Evolutionary conservation across 2,113 vertebrate genomes (phyloP).

Genomic region (Limanda limanda): DNA sequence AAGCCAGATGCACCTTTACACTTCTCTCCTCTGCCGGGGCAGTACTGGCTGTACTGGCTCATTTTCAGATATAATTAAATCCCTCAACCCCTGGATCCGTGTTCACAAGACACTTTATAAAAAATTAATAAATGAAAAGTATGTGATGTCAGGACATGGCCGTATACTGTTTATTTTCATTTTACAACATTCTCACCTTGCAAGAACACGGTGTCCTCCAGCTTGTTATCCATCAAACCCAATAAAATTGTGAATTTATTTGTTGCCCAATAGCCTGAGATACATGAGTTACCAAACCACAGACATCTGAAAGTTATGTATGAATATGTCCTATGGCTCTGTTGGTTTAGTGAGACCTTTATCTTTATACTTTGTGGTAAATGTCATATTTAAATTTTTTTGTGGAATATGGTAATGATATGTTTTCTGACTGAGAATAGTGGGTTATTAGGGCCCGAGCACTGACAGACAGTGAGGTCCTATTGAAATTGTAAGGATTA

Average conservation of each 20-base stretch:
- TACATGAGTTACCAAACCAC: not conserved
- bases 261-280: not conserved
- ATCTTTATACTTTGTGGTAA: not conserved
- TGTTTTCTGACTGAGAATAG: not conserved
- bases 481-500: too few relatives aligned
- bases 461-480: too few relatives aligned
- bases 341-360: not conserved
- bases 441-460: too few relatives aligned
- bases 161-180: slow-evolving; percentile 6
- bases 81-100: slow-evolving; percentile 3
- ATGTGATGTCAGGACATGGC: slow-evolving; percentile 9
- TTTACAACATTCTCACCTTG: not conserved
- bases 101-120: slow-evolving; percentile 4
- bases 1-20: slow-evolving; percentile 36
- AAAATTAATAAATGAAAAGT: not conserved
- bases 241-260: not conserved
- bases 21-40: slow-evolving; percentile 8
- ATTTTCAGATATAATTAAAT: slow-evolving; percentile 49
- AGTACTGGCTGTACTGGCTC: slow-evolving; percentile 14
- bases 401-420: not conserved
- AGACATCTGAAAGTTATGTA: not conserved
- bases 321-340: not conserved
- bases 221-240: not conserved
- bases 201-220: not conserved
- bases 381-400: not conserved